Evolutionary conservation across 2,888 invertebrate genomes (phyloP).

Genomic region (Hedychridium roseum): DNA sequence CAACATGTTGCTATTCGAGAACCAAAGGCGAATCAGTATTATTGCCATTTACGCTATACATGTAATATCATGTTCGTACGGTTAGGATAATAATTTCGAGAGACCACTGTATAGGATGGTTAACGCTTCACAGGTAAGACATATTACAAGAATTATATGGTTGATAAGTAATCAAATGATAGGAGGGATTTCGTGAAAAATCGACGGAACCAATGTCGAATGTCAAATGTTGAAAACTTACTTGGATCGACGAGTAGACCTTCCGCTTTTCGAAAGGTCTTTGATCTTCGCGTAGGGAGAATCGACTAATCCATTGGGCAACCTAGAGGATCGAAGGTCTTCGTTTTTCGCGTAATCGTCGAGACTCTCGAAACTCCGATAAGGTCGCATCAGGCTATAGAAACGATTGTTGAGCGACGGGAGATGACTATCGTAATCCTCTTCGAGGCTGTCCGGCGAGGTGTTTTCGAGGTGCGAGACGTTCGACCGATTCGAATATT

Average conservation of each 20-base stretch:
- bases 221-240: no score
- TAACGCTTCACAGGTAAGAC: no score
- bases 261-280: conserved; percentile 43
- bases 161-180: no score
- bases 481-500: conserved; percentile 59
- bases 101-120: no score
- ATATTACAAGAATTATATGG: no score
- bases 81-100: no score
- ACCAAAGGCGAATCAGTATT: background rate
- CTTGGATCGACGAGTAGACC: conserved; percentile 27
- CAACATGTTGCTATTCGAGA: conserved; percentile 5
- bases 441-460: conserved; percentile 67
- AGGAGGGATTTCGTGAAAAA: no score
- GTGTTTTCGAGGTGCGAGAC: conserved; percentile 54
- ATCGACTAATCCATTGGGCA: conserved; percentile 50
- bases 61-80: no score
- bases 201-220: no score
- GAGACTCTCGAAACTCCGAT: conserved; percentile 66
- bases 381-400: conserved; percentile 61
- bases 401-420: no score
- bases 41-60: no score
- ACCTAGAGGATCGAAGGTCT: conserved; percentile 19
- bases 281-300: conserved; percentile 50
- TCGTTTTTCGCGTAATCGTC: conserved; percentile 54
- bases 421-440: conserved; percentile 54